Evolutionary conservation across 1,140 invertebrate species (phyloP).

Genomic region (Drosophila erecta): DNA sequence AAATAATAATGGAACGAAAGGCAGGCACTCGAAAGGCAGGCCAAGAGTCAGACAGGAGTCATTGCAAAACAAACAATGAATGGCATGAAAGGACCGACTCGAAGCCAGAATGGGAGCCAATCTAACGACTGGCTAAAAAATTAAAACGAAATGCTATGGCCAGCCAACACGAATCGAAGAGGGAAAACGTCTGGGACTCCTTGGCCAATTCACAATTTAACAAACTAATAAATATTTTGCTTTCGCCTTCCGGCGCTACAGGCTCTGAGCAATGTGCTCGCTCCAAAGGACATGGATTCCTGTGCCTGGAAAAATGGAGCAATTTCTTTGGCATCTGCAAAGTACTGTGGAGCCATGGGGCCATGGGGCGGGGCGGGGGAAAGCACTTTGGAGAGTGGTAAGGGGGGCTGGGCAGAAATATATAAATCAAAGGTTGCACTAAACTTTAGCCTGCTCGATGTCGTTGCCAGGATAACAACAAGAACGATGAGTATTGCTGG

Average conservation of each 20-base stretch:
- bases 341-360: conserved; percentile 7
- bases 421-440: conserved; percentile 84
- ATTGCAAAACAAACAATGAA: conserved; percentile 59
- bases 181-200: conserved; percentile 41
- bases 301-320: conserved; percentile 70
- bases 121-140: conserved; percentile 15
- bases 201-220: conserved; percentile 83
- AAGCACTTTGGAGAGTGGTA: neutral
- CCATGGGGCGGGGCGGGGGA: neutral
- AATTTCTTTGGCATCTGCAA: conserved; percentile 57
- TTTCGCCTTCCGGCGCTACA: conserved; percentile 73
- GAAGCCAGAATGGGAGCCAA: conserved; percentile 10
- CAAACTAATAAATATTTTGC: conserved; percentile 84
- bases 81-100: conserved; percentile 31
- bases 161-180: conserved; percentile 45
- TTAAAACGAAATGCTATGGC: conserved; percentile 16
- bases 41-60: conserved; percentile 58
- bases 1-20: conserved; percentile 63
- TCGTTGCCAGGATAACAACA: conserved; percentile 80
- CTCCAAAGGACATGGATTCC: conserved; percentile 35
- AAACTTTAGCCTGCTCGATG: conserved; percentile 82
- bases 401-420: conserved; percentile 38
- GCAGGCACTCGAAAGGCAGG: conserved; percentile 20
- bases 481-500: conserved; percentile 61
- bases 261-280: conserved; percentile 36